Evolutionary conservation across 2,888 invertebrate genomes (phyloP).

Genomic region (Ceratothoa steindachneri): DNA sequence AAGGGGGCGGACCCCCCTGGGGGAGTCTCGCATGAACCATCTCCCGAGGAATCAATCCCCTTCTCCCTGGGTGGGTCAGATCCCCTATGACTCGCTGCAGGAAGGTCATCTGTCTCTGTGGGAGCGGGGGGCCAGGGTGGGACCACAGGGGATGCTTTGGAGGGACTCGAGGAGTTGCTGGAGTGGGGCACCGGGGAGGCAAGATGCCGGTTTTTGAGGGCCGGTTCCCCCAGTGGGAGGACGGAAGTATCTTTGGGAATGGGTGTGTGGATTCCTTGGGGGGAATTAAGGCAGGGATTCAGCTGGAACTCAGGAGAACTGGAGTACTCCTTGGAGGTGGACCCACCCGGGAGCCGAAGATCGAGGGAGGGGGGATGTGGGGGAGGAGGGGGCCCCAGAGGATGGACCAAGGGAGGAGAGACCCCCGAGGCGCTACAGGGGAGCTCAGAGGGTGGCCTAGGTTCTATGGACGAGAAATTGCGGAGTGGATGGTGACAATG

Average conservation of each 20-base stretch:
- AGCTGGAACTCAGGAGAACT: conserved; percentile 24
- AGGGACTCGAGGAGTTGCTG: not conserved
- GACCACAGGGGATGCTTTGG: not conserved
- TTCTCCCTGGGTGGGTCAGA: not conserved
- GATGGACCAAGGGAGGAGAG: not conserved
- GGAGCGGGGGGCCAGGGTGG: not conserved
- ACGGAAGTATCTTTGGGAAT: conserved; percentile 29
- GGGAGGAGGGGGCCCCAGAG: conserved; percentile 17
- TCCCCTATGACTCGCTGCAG: not conserved
- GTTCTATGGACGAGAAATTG: not conserved
- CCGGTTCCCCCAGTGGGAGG: conserved; percentile 36
- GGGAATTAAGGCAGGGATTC: conserved; percentile 16
- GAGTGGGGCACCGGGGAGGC: not conserved
- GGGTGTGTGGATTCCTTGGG: conserved; percentile 15
- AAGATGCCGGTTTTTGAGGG: conserved; percentile 30
- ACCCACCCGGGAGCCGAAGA: conserved; percentile 17
- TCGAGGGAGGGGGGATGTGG: conserved; percentile 23
- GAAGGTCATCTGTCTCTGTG: not conserved
- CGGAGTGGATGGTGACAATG: not conserved
- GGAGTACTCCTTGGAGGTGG: conserved; percentile 3
- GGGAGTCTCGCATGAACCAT: not conserved
- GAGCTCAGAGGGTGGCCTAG: not conserved
- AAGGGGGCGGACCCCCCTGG: conserved; percentile 21
- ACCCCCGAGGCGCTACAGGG: not conserved
- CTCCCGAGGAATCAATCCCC: not conserved